These are phyloP conservation scores for Acrocyrtus sp. DNA, from an alignment of 2,888 invertebrate genomes.

Conservation along the genomic window DNA sequence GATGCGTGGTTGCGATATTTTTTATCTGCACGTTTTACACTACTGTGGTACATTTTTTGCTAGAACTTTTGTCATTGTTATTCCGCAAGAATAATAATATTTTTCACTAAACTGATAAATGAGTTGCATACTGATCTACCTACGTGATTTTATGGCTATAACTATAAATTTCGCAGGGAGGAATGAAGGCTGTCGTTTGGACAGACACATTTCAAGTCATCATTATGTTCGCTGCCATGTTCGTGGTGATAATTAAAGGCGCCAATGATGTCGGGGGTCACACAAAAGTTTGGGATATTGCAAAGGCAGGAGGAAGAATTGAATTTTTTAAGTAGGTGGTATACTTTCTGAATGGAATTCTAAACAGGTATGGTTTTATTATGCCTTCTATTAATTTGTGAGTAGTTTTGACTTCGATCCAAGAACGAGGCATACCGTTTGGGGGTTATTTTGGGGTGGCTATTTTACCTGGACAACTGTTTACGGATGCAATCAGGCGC, in stretches of 20 bases:
- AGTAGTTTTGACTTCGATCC: slow-evolving; percentile 58
- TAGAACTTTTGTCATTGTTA: too few species aligned
- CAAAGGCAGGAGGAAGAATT: slow-evolving; percentile 40
- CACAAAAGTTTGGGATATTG: slow-evolving; percentile 50
- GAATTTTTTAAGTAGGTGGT: slow-evolving; percentile 57
- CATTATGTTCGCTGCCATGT: slow-evolving; percentile 53
- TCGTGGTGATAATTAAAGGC: slow-evolving; percentile 52
- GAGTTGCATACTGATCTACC: neutral
- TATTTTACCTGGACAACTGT: slow-evolving; percentile 49
- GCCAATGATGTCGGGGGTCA: slow-evolving; percentile 56
- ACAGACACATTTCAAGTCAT: slow-evolving; percentile 59
- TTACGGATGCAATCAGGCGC: slow-evolving; percentile 36
- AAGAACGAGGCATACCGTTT: slow-evolving; percentile 55
- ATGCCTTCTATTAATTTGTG: slow-evolving; percentile 14
- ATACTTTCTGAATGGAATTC: neutral
- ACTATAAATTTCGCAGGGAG: slow-evolving; percentile 34
- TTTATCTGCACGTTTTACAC: slow-evolving; percentile 52
- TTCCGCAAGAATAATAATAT: too few species aligned
- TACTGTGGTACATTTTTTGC: slow-evolving; percentile 31
- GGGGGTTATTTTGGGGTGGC: slow-evolving; percentile 58
- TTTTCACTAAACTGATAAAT: too few species aligned
- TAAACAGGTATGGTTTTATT: neutral
- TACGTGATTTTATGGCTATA: neutral
- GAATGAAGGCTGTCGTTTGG: slow-evolving; percentile 52
- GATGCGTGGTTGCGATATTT: slow-evolving; percentile 41